A percentile compares a stretch with the other conserved stretches of the same genome.
Conservation (phyloP, 2,797 vertebrate genomes). For the Paguma larvata region DNA sequence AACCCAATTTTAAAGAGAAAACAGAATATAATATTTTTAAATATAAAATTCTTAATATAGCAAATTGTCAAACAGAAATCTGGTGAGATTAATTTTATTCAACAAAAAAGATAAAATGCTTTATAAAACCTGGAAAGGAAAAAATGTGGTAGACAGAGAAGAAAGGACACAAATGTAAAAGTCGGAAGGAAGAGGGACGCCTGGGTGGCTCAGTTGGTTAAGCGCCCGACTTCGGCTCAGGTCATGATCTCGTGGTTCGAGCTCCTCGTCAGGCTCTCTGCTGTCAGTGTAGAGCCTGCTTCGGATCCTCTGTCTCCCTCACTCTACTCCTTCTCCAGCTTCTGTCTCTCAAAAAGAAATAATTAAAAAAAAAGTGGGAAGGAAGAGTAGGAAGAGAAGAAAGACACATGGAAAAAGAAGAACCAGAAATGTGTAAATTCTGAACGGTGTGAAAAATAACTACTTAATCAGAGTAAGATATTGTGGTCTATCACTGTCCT, state of each 20-base stretch:
- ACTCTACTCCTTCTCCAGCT: too few relatives aligned
- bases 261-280: too few relatives aligned
- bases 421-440: not conserved
- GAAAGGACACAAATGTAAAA: not conserved
- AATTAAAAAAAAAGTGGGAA: not conserved
- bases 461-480: not conserved
- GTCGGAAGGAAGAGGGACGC: not conserved
- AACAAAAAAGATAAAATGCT: not conserved
- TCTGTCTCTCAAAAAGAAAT: too few relatives aligned
- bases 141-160: not conserved
- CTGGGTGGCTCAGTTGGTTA: too few relatives aligned
- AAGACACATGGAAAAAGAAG: not conserved
- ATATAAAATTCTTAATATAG: constrained; percentile 14
- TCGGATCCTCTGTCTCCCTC: too few relatives aligned
- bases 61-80: constrained; percentile 38
- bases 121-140: not conserved
- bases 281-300: too few relatives aligned
- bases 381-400: constrained; percentile 1
- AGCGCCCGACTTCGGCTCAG: too few relatives aligned
- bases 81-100: not conserved
- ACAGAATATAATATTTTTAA: not conserved
- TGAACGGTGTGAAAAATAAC: not conserved
- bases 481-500: not conserved
- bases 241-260: too few relatives aligned
- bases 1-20: constrained; percentile 38